Evolutionary conservation across 2,797 vertebrate genomes (phyloP), one percentile per base, ranked within the genome.

Genomic region (Sebastiscus tertius): DNA sequence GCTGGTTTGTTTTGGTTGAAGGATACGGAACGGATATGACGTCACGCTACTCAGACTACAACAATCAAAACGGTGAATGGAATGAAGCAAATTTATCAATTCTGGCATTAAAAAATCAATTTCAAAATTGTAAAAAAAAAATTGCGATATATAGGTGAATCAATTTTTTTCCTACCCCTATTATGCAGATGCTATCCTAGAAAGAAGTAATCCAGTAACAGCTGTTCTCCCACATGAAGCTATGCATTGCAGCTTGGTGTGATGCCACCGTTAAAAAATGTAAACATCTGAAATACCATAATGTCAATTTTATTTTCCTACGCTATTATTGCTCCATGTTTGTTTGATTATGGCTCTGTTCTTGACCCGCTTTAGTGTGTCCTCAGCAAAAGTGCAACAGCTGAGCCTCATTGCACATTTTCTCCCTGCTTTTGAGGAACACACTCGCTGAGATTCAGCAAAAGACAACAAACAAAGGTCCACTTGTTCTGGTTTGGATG

Each of bases 161-260:
- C 3, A 4, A 1, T 46, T 49, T 49, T 20, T 52, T 52, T 52
- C 18, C 0, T 20, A 52, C 8, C 18, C 93, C 94, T 95, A 96
- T 96, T 95, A 94, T 94, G 90, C 94, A 96, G 93, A 96, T 96
- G 93, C 94, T 94, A 94, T 96, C 95, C 94, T 96, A 95, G 95
- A 96, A 96, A 96, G 95, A 96, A 94, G 92, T 96, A 95, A 96
- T 86, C 94, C 92, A 94, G 93, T 94, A 96, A 96, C 96, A 97
- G 96, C 96, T 97, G 96, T 95, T 93, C 94, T 93, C 82, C 91
- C 93, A 95, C 94, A 95, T 94, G 80, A 96, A 72, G 95, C 95
- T 92, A 93, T 95, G 95, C 93, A 94, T 93, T 94, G 54, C 75
- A 49, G 73, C 66, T 42, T 78, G 75, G 72, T 81, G 34, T 11